A percentile compares a stretch with the other conserved stretches of the same genome.
These are phyloP conservation scores for Butastur rufipennis DNA, from an alignment of 2,113 vertebrate species.

Conservation along the genomic window DNA sequence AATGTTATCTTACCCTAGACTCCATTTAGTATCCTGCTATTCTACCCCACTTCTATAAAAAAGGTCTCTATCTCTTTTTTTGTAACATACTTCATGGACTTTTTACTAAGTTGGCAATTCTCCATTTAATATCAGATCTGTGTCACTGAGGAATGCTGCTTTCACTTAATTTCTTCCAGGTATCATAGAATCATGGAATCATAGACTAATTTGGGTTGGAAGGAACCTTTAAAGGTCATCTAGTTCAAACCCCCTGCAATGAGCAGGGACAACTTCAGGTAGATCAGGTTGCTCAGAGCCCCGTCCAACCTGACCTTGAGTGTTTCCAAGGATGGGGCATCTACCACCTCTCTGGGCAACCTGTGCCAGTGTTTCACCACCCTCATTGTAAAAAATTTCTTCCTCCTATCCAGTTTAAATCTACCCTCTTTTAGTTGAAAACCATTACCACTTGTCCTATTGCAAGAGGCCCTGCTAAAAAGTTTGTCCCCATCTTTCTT, in stretches of 20 bases:
- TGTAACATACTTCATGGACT: not conserved
- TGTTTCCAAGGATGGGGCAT: not conserved
- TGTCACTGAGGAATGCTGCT: not conserved
- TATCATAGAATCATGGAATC: not conserved
- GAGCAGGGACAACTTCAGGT: not conserved
- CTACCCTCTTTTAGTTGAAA: not conserved
- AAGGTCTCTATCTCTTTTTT: not conserved
- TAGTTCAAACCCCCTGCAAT: not conserved
- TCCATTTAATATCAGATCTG: not conserved
- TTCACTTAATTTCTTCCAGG: not conserved
- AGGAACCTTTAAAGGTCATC: not conserved
- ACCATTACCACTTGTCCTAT: not conserved
- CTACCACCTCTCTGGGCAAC: too few relatives aligned
- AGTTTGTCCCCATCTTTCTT: too few relatives aligned
- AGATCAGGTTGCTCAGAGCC: not conserved
- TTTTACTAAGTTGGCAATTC: not conserved
- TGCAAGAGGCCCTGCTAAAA: not conserved
- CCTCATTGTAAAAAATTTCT: not conserved
- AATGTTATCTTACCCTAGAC: not conserved
- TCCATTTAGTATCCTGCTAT: not conserved
- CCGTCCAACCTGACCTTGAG: not conserved
- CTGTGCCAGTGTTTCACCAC: not conserved
- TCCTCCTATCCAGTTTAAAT: not conserved
- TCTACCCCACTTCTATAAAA: not conserved
- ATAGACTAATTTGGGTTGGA: not conserved